Percentiles rank a stretch among this genome's conserved stretches.
Evolutionary conservation across 2,888 invertebrate genomes (phyloP).

Genomic region (Kryphioiulus occultus): DNA sequence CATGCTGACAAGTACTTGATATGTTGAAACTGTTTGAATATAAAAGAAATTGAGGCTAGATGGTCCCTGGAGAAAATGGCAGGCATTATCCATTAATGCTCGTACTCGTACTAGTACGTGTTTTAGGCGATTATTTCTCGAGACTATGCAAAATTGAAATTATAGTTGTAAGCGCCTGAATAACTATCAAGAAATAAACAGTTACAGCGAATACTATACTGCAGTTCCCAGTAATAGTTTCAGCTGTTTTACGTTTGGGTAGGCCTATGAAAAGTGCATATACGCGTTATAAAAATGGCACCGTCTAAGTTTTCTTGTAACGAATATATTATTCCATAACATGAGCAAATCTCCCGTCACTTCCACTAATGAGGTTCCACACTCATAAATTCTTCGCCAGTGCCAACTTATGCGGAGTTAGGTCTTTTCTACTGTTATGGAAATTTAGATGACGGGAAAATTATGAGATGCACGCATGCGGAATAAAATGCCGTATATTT

Average conservation of each 20-base stretch:
- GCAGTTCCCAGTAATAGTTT: no score
- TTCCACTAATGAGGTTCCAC: conserved; percentile 4
- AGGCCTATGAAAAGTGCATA: not conserved
- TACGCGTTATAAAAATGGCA: not conserved
- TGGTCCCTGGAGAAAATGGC: no score
- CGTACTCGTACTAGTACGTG: no score
- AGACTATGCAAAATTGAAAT: not conserved
- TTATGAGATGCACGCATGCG: conserved; percentile 17
- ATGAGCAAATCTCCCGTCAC: conserved; percentile 25
- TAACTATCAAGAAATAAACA: not conserved
- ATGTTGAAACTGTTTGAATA: no score
- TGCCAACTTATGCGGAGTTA: not conserved
- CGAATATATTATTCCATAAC: conserved; percentile 7
- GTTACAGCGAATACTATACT: not conserved
- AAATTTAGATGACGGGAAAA: conserved; percentile 4
- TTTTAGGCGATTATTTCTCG: no score
- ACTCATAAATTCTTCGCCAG: not conserved
- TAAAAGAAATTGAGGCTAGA: no score
- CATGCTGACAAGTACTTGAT: no score
- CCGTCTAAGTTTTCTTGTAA: not conserved
- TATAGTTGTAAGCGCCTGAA: not conserved
- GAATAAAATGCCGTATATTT: not conserved
- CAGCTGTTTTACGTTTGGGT: not conserved
- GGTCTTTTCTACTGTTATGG: not conserved
- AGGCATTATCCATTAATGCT: no score